Evolutionary conservation across 2,113 vertebrate genomes (phyloP).

Genomic region (Alouatta palliata): DNA sequence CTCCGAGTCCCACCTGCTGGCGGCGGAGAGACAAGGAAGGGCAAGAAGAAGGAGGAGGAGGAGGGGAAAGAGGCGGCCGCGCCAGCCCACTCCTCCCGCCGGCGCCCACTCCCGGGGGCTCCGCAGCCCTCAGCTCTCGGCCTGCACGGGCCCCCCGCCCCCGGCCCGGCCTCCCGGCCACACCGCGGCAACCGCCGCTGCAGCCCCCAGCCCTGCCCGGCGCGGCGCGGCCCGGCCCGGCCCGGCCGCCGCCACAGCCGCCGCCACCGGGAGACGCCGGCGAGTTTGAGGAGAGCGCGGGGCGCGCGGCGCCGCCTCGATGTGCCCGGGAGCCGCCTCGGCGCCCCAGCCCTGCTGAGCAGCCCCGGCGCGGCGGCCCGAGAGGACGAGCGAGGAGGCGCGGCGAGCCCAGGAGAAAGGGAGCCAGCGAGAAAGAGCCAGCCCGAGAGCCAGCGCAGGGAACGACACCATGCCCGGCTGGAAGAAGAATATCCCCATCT

Average conservation of each 20-base stretch:
- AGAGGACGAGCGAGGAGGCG: slow-evolving; percentile 4
- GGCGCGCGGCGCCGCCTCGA: slow-evolving; percentile 57
- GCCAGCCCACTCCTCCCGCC: slow-evolving; percentile 37
- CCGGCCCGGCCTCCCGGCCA: neutral
- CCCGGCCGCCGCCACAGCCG: neutral
- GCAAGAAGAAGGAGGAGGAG: neutral
- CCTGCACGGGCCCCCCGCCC: slow-evolving; percentile 54
- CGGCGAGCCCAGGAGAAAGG: neutral
- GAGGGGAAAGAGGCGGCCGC: slow-evolving; percentile 53
- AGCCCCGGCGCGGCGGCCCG: slow-evolving; percentile 32
- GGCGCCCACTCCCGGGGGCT: slow-evolving; percentile 56
- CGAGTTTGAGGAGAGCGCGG: slow-evolving; percentile 53
- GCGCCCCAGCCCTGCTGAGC: slow-evolving; percentile 50
- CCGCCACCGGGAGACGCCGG: slow-evolving; percentile 36
- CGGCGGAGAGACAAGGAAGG: slow-evolving; percentile 63
- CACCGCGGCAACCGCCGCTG: neutral
- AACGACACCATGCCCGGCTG: slow-evolving; percentile 93
- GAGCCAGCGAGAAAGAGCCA: neutral
- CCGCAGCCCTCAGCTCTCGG: slow-evolving; percentile 48
- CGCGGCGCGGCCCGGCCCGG: neutral
- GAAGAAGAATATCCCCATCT: slow-evolving; percentile 98
- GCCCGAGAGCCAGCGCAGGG: slow-evolving; percentile 24
- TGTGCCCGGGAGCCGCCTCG: slow-evolving; percentile 38
- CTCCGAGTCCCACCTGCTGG: slow-evolving; percentile 78
- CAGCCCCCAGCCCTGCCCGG: slow-evolving; percentile 1